Evolutionary conservation across 2,113 vertebrate species (phyloP).

Genomic region (Mastomys coucha): DNA sequence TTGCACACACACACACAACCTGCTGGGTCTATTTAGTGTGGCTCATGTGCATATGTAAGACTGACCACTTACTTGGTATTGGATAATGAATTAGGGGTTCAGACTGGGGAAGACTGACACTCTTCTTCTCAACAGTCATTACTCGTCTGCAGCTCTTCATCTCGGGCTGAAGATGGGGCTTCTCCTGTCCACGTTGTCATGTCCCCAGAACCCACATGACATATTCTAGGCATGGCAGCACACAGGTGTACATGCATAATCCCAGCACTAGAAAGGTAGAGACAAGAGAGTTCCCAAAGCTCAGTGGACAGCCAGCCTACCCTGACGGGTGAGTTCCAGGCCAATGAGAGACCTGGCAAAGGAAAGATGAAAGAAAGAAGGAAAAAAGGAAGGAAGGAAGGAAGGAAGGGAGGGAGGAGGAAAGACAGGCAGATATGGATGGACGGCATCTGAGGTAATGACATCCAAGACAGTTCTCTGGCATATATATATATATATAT

Average conservation of each 20-base stretch:
- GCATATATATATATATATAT: not conserved
- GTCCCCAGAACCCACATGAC: not conserved
- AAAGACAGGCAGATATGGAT: not conserved
- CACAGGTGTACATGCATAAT: not conserved
- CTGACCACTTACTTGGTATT: not conserved
- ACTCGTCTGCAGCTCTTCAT: not conserved
- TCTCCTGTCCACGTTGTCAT: not conserved
- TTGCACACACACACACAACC: not conserved
- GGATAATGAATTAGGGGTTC: not conserved
- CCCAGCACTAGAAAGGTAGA: not conserved
- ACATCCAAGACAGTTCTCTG: not conserved
- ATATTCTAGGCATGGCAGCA: not conserved
- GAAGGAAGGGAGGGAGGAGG: not conserved
- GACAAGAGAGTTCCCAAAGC: too few species aligned
- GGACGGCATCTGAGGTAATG: not conserved
- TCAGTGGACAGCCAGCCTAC: not conserved
- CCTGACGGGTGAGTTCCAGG: too few species aligned
- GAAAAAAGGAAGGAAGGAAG: too few species aligned
- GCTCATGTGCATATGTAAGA: not conserved
- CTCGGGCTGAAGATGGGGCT: not conserved
- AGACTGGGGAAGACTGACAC: not conserved
- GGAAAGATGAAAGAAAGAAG: not conserved
- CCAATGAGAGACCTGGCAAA: not conserved
- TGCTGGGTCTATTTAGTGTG: not conserved
- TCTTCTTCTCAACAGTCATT: not conserved